Conservation (phyloP, 2,888 invertebrate genomes). For the Synergus japonicus region DNA sequence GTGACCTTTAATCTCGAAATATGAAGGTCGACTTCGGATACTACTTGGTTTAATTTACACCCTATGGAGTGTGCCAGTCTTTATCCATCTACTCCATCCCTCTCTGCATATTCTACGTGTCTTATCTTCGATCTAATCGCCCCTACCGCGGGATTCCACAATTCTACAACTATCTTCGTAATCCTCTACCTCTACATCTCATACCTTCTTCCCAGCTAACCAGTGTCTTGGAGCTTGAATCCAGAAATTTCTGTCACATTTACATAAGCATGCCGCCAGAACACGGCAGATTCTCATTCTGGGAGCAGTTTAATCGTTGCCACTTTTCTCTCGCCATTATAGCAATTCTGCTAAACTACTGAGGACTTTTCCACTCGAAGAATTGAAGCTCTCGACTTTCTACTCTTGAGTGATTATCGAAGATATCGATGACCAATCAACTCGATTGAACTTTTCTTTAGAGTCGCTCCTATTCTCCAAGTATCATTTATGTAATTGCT, state of each 20-base stretch:
- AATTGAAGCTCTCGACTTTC: not conserved
- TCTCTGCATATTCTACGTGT: constrained; percentile 47
- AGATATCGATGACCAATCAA: constrained; percentile 49
- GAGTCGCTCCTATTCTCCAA: constrained; percentile 20
- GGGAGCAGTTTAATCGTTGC: not conserved
- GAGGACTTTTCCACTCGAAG: not conserved
- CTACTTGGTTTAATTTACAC: not conserved
- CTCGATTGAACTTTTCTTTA: constrained; percentile 43
- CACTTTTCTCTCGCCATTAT: not conserved
- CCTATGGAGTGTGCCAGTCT: not conserved
- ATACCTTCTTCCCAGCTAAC: constrained; percentile 13
- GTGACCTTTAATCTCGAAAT: not conserved
- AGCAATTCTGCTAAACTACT: not conserved
- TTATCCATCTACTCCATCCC: constrained; percentile 1
- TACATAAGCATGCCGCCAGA: not conserved
- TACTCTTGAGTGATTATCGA: constrained; percentile 40
- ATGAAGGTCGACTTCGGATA: not conserved
- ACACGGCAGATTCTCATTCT: not conserved
- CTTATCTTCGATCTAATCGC: constrained; percentile 41
- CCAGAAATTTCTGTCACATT: constrained; percentile 15
- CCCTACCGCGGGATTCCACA: not conserved
- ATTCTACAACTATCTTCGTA: constrained; percentile 14
- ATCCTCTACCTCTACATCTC: constrained; percentile 2
- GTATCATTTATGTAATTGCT: constrained; percentile 7
- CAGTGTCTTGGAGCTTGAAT: not conserved